Evolutionary conservation across 2,888 invertebrate species (phyloP).

Genomic region (Agrilus biguttatus): DNA sequence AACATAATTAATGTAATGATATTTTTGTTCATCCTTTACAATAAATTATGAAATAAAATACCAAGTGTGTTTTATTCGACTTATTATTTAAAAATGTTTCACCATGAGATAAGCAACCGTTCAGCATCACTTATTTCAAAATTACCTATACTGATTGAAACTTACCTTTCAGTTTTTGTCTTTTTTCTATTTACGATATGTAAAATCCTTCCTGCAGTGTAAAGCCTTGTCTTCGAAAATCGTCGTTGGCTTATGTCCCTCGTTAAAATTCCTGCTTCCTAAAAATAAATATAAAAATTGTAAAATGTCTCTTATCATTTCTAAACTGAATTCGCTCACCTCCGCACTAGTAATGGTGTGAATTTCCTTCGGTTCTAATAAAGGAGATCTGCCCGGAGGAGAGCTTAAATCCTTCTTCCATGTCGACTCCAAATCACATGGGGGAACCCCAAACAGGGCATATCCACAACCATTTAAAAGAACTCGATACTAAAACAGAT

Average conservation of each 20-base stretch:
- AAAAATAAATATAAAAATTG: constrained; percentile 10
- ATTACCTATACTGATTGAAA: constrained; percentile 2
- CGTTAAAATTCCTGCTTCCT: constrained; percentile 53
- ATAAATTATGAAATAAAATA: too few species aligned
- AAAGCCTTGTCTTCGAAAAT: constrained; percentile 55
- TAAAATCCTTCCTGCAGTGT: constrained; percentile 66
- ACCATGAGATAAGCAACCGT: too few species aligned
- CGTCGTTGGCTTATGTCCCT: constrained; percentile 51
- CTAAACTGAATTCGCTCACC: constrained; percentile 23
- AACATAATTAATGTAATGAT: too few species aligned
- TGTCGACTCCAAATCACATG: constrained; percentile 54
- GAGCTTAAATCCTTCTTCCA: constrained; percentile 43
- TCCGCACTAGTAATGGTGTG: constrained; percentile 46
- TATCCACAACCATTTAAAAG: constrained; percentile 73
- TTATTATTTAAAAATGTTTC: too few species aligned
- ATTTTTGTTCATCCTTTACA: too few species aligned
- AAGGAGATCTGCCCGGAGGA: constrained; percentile 32
- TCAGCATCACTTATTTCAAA: too few species aligned
- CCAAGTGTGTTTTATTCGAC: too few species aligned
- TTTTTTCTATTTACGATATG: constrained; percentile 61
- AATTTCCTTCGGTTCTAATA: constrained; percentile 32
- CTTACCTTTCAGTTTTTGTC: constrained; percentile 49
- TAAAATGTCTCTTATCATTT: neutral
- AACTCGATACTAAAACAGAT: constrained; percentile 62
- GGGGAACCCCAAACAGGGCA: constrained; percentile 61